Conservation (phyloP, 1,140 invertebrate genomes). For the Drosophila takahashii region DNA sequence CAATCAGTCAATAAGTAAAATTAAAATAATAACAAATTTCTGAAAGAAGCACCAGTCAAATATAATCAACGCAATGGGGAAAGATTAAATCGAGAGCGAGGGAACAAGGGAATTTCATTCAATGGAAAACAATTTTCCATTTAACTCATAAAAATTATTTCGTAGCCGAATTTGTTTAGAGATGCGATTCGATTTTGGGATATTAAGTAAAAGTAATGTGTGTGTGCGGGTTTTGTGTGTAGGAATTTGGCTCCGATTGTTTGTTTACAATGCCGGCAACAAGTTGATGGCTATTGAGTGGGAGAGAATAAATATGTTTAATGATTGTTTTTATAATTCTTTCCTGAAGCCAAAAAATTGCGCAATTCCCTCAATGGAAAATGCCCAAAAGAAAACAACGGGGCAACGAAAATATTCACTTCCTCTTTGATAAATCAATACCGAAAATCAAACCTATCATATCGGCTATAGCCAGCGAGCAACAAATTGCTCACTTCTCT, state of each 20-base stretch:
- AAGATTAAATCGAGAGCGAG: neutral
- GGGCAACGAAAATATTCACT: slow-evolving; percentile 57
- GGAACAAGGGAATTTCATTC: slow-evolving; percentile 1
- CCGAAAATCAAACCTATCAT: slow-evolving; percentile 45
- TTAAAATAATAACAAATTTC: slow-evolving; percentile 80
- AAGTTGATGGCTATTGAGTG: slow-evolving; percentile 69
- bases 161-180: slow-evolving; percentile 41
- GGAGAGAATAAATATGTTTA: slow-evolving; percentile 62
- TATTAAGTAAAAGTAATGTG: slow-evolving; percentile 65
- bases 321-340: slow-evolving; percentile 78
- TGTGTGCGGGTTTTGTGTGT: slow-evolving; percentile 23
- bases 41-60: slow-evolving; percentile 47
- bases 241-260: slow-evolving; percentile 43
- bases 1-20: slow-evolving; percentile 73
- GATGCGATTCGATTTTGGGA: slow-evolving; percentile 29
- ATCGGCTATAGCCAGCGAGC: slow-evolving; percentile 4
- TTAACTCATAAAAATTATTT: slow-evolving; percentile 76
- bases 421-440: slow-evolving; percentile 70
- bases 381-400: slow-evolving; percentile 39
- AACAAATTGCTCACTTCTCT: slow-evolving; percentile 77
- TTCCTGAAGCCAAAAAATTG: slow-evolving; percentile 48
- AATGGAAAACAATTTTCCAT: slow-evolving; percentile 71
- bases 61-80: slow-evolving; percentile 38
- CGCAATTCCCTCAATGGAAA: slow-evolving; percentile 59
- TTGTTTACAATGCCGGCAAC: slow-evolving; percentile 73